Percentiles rank a stretch among this genome's conserved stretches.
phyloP scores from a whole-genome alignment of 2,888 invertebrate genomes.

The Acronicta aceris region DNA sequence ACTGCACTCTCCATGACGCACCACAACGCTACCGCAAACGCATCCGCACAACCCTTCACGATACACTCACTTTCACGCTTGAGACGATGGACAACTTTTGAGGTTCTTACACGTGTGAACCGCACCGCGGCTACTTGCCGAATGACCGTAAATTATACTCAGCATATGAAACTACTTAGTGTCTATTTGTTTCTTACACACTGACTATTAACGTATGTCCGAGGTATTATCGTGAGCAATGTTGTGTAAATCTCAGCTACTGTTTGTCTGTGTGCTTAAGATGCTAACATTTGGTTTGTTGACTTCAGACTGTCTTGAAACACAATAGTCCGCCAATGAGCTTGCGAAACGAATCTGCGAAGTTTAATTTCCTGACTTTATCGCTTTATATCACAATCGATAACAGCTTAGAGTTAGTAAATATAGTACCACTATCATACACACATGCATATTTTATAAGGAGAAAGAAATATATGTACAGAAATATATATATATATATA shows the following conservation, averaged over 20 bases:
- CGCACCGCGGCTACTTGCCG: conserved; percentile 64
- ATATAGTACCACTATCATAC: conserved; percentile 2
- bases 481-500: too few relatives aligned
- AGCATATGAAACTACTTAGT: conserved; percentile 59
- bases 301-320: conserved; percentile 13
- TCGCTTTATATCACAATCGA: conserved; percentile 24
- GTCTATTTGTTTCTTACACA: conserved; percentile 46
- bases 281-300: conserved; percentile 7
- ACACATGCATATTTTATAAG: conserved; percentile 1
- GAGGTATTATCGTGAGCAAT: conserved; percentile 42
- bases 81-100: conserved; percentile 40
- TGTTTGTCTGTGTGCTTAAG: conserved; percentile 49
- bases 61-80: conserved; percentile 64
- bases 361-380: conserved; percentile 10
- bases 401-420: conserved; percentile 29
- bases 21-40: conserved; percentile 76
- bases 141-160: conserved; percentile 68
- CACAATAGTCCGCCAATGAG: not conserved
- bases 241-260: conserved; percentile 36
- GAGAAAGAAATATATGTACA: not conserved
- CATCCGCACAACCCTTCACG: conserved; percentile 72
- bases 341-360: conserved; percentile 12
- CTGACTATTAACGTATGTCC: conserved; percentile 51
- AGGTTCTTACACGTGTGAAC: conserved; percentile 68
- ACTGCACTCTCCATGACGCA: conserved; percentile 86